Conservation (phyloP, 2,797 vertebrate genomes). For the Salarias fasciatus region DNA sequence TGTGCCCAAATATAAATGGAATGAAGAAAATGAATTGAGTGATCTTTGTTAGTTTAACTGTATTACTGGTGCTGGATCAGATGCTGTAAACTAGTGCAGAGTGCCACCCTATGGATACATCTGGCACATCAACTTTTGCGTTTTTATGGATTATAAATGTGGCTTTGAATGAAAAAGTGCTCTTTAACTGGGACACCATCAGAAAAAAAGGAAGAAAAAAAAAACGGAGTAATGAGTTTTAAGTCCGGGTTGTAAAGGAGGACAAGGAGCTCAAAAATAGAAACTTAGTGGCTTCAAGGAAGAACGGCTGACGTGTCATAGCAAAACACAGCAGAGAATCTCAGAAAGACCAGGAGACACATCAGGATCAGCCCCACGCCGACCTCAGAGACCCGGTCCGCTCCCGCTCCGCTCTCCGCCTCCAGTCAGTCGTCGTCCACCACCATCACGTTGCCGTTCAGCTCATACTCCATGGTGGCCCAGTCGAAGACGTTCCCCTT, state of each 20-base stretch:
- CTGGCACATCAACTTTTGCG: slow-evolving; percentile 5
- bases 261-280: too few relatives aligned
- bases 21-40: too few relatives aligned
- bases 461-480: slow-evolving; percentile 71
- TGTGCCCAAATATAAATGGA: too few relatives aligned
- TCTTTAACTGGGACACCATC: too few relatives aligned
- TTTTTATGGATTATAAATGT: too few relatives aligned
- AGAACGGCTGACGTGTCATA: neutral
- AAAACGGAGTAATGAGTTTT: too few relatives aligned
- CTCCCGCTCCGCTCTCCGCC: neutral
- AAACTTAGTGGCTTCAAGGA: neutral
- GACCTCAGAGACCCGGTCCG: slow-evolving; percentile 15
- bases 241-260: too few relatives aligned
- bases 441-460: slow-evolving; percentile 76
- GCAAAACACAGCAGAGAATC: slow-evolving; percentile 16
- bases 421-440: slow-evolving; percentile 82
- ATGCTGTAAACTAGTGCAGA: slow-evolving; percentile 29
- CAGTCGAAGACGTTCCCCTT: slow-evolving; percentile 78
- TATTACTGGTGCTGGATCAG: too few relatives aligned
- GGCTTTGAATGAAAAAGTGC: too few relatives aligned
- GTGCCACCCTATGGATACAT: slow-evolving; percentile 63
- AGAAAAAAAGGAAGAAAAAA: too few relatives aligned
- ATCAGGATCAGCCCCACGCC: slow-evolving; percentile 35
- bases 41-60: too few relatives aligned
- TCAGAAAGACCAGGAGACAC: slow-evolving; percentile 24